Conservation (phyloP, 2,888 invertebrate species). For the Tenthredo scrophulariae region DNA sequence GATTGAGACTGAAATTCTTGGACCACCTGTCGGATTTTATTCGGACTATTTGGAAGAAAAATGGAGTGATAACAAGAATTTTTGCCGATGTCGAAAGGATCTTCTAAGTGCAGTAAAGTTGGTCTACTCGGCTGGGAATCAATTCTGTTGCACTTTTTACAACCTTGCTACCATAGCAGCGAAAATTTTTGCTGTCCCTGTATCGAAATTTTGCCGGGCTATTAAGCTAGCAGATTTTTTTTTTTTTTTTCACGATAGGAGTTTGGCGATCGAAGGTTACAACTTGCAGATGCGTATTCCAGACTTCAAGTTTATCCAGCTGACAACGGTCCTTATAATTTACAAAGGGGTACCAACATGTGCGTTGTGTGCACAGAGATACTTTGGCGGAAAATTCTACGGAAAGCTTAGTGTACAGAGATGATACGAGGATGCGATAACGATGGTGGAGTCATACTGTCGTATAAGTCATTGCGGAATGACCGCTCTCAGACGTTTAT, state of each 20-base stretch:
- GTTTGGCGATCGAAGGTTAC: background rate
- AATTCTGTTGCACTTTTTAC: background rate
- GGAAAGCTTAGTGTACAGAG: conserved; percentile 1
- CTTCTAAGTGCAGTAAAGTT: background rate
- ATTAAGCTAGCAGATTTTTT: too few relatives aligned
- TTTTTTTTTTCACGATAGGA: background rate
- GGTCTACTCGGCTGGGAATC: background rate
- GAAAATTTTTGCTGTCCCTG: too few relatives aligned
- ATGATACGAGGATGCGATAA: conserved; percentile 43
- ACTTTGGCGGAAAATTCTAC: conserved; percentile 11
- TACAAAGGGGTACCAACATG: background rate
- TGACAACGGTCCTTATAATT: conserved; percentile 14
- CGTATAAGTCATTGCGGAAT: conserved; percentile 70
- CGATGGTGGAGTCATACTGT: conserved; percentile 32
- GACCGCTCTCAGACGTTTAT: conserved; percentile 73
- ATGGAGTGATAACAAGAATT: background rate
- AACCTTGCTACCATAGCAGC: background rate
- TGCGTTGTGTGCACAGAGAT: conserved; percentile 13
- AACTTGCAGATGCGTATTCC: background rate
- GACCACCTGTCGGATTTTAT: background rate
- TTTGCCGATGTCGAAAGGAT: background rate
- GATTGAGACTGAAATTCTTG: conserved; percentile 13
- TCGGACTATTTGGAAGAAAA: background rate
- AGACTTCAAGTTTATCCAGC: conserved; percentile 13
- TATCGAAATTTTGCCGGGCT: background rate